These are phyloP conservation scores for Xiphydria camelus DNA, from an alignment of 2,888 invertebrate species.

Conservation along the genomic window DNA sequence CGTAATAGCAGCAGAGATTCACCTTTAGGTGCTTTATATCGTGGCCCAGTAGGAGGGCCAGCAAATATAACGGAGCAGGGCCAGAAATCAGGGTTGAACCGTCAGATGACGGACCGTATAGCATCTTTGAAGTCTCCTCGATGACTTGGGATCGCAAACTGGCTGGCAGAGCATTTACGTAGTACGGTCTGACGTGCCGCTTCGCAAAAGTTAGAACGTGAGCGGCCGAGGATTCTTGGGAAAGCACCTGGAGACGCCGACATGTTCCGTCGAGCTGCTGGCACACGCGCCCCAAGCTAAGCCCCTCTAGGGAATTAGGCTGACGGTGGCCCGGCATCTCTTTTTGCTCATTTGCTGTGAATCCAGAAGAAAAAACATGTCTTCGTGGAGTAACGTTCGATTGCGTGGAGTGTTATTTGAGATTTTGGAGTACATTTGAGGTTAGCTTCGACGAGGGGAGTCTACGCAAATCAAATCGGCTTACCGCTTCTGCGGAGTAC, in stretches of 20 bases:
- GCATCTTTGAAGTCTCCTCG: slow-evolving; percentile 50
- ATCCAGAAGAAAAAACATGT: slow-evolving; percentile 9
- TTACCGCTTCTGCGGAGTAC: too few species aligned
- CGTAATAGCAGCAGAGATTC: slow-evolving; percentile 58
- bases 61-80: slow-evolving; percentile 53
- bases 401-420: too few species aligned
- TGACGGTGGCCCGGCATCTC: slow-evolving; percentile 55
- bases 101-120: slow-evolving; percentile 50
- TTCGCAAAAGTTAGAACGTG: slow-evolving; percentile 51
- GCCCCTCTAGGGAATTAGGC: slow-evolving; percentile 51
- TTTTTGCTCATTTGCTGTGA: slow-evolving; percentile 44
- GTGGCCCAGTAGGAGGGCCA: slow-evolving; percentile 53
- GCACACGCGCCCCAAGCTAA: slow-evolving; percentile 55
- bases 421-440: too few species aligned
- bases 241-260: slow-evolving; percentile 53
- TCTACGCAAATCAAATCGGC: too few species aligned
- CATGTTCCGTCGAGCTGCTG: slow-evolving; percentile 54
- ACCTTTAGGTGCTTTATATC: slow-evolving; percentile 54
- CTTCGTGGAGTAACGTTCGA: too few species aligned
- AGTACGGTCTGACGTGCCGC: slow-evolving; percentile 52
- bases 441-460: too few species aligned
- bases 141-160: slow-evolving; percentile 51
- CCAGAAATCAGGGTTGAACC: slow-evolving; percentile 52
- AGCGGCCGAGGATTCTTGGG: slow-evolving; percentile 51
- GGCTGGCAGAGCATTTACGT: slow-evolving; percentile 52